phyloP scores from a whole-genome alignment of 2,113 vertebrate genomes.

The Callipepla squamata region DNA sequence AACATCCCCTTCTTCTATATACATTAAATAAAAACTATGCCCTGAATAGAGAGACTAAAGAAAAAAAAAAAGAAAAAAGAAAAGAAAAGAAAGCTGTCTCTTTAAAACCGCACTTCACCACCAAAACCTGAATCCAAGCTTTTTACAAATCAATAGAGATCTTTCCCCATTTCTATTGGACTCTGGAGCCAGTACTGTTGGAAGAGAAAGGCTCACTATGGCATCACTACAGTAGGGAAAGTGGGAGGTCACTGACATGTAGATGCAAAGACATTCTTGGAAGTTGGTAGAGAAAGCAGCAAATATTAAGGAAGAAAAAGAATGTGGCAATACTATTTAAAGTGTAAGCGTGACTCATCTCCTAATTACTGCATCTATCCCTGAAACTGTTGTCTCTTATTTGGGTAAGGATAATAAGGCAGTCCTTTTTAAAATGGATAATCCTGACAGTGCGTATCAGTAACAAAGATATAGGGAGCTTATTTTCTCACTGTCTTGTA shows the following conservation, averaged over 20 bases:
- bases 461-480: slow-evolving; percentile 1
- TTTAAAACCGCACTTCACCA: not conserved
- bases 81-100: not conserved
- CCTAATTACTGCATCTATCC: slow-evolving; percentile 8
- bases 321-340: not conserved
- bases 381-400: not conserved
- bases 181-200: not conserved
- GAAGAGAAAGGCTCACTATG: not conserved
- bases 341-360: not conserved
- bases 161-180: not conserved
- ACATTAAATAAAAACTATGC: not conserved
- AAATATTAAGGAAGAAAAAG: not conserved
- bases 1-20: not conserved
- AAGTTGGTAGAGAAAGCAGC: not conserved
- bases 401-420: slow-evolving; percentile 11
- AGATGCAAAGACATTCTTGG: not conserved
- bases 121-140: not conserved
- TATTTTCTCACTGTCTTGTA: slow-evolving; percentile 36
- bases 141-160: not conserved
- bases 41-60: not conserved
- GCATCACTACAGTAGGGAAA: not conserved
- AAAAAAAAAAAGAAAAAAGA: too few relatives aligned
- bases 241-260: not conserved
- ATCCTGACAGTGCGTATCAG: not conserved
- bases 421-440: not conserved